phyloP scores from a whole-genome alignment of 2,797 vertebrate genomes.

The Cuculus canorus region DNA sequence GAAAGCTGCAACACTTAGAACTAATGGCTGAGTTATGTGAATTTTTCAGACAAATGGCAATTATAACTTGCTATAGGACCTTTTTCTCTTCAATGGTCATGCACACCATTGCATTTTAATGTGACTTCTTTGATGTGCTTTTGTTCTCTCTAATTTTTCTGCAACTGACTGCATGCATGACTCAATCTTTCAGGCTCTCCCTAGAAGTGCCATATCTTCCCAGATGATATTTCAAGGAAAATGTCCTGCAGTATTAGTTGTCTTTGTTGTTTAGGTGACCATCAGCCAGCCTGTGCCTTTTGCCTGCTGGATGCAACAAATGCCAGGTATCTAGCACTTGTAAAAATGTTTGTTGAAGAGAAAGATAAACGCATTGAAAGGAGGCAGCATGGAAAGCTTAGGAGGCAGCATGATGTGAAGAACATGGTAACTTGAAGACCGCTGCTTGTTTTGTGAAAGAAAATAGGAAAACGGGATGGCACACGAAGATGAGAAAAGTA shows the following conservation, averaged over 20 bases:
- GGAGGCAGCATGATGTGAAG: not conserved
- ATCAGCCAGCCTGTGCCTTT: not conserved
- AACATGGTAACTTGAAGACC: not conserved
- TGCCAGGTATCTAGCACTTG: not conserved
- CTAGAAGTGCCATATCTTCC: not conserved
- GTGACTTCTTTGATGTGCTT: not conserved
- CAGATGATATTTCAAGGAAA: not conserved
- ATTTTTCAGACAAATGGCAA: not conserved
- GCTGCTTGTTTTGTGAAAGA: not conserved
- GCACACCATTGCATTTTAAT: not conserved
- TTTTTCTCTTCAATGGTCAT: not conserved
- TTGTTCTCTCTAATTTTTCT: constrained; percentile 12
- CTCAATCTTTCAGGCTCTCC: not conserved
- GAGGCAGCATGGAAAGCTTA: not conserved
- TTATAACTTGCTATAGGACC: not conserved
- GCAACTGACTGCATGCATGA: not conserved
- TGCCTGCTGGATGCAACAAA: not conserved
- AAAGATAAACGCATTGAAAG: not conserved
- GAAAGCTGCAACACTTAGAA: not conserved
- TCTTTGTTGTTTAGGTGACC: not conserved
- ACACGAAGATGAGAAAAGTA: not conserved
- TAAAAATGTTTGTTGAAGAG: not conserved
- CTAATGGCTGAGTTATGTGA: not conserved
- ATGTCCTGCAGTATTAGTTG: not conserved
- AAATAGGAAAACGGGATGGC: not conserved